phyloP scores from a whole-genome alignment of 2,113 vertebrate species.

The Lagopus muta region DNA sequence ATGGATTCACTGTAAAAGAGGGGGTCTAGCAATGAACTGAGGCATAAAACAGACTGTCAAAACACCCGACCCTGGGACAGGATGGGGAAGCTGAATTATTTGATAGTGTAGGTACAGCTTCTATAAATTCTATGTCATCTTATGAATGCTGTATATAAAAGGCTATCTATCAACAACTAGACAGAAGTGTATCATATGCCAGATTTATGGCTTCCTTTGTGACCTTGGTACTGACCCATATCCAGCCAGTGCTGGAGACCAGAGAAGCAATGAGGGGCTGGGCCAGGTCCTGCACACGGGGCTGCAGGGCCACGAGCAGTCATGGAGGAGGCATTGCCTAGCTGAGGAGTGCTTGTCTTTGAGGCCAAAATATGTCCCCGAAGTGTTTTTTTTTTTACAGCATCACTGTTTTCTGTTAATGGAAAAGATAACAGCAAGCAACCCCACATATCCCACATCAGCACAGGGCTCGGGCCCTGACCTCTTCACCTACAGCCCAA shows the following conservation, averaged over 20 bases:
- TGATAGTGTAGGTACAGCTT: neutral
- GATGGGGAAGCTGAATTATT: neutral
- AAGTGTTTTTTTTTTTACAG: neutral
- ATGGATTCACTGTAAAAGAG: neutral
- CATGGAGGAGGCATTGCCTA: neutral
- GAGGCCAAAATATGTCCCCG: neutral
- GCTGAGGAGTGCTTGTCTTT: neutral
- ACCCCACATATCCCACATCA: neutral
- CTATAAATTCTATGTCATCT: neutral
- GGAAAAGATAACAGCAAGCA: neutral
- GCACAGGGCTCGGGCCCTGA: neutral
- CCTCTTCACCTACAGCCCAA: neutral
- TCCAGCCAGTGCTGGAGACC: neutral
- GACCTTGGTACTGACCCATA: neutral
- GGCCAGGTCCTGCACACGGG: neutral
- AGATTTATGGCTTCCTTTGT: slow-evolving; percentile 28
- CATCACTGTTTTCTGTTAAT: neutral
- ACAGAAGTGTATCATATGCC: neutral
- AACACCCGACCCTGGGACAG: neutral
- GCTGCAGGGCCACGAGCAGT: neutral
- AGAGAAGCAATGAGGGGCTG: neutral
- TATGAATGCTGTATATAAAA: neutral
- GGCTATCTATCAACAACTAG: neutral
- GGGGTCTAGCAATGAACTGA: neutral
- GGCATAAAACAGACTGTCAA: neutral